Percentiles rank a stretch among this genome's conserved stretches.
Evolutionary conservation across 1,140 invertebrate genomes (phyloP).

Genomic region (Gryon sp.): DNA sequence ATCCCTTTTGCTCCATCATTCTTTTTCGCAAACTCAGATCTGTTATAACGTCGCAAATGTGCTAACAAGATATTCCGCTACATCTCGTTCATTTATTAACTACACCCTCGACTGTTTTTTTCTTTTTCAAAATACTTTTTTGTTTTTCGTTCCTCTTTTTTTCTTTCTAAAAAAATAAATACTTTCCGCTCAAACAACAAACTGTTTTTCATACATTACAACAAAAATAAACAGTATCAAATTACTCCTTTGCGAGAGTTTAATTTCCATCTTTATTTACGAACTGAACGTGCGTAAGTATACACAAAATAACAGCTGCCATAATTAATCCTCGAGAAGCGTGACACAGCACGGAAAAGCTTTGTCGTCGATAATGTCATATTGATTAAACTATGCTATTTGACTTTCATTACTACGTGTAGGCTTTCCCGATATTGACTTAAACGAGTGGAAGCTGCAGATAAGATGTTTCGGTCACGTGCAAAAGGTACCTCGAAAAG

Average conservation of each 20-base stretch:
- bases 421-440: conserved; percentile 72
- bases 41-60: conserved; percentile 30
- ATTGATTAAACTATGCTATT: conserved; percentile 65
- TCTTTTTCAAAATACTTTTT: too few relatives aligned
- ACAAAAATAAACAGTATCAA: not conserved
- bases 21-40: conserved; percentile 39
- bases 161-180: too few relatives aligned
- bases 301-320: conserved; percentile 58
- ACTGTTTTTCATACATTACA: too few relatives aligned
- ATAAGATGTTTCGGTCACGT: conserved; percentile 70
- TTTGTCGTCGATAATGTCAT: conserved; percentile 28
- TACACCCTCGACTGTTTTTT: too few relatives aligned
- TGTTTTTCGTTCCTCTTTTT: too few relatives aligned
- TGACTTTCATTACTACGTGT: conserved; percentile 74
- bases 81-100: not conserved
- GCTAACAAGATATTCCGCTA: conserved; percentile 25
- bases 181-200: too few relatives aligned
- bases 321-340: conserved; percentile 69
- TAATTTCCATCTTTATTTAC: conserved; percentile 11
- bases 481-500: conserved; percentile 3
- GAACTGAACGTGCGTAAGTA: conserved; percentile 36
- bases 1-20: conserved; percentile 56
- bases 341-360: conserved; percentile 60
- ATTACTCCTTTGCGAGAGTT: not conserved
- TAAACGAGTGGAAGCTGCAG: conserved; percentile 65